These are phyloP conservation scores for Anthopleura xanthogrammica DNA, from an alignment of 92 coral and sea anemone species.

Conservation along the genomic window DNA sequence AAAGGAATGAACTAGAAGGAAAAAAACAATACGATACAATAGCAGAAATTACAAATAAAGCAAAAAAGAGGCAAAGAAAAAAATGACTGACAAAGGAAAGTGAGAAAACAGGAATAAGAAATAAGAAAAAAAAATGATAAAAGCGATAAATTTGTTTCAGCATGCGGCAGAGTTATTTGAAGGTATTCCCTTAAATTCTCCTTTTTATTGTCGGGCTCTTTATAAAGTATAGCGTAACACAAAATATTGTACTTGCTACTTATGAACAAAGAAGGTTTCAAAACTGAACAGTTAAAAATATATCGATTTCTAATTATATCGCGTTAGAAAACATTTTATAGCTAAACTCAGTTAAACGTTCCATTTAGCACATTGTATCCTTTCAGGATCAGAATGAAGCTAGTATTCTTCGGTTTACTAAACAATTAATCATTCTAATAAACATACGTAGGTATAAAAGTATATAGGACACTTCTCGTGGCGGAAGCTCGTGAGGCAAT, in stretches of 20 bases:
- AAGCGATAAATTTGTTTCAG: neutral
- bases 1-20: no score
- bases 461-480: neutral
- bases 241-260: no score
- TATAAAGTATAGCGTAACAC: no score
- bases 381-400: neutral
- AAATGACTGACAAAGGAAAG: no score
- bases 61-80: no score
- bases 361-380: neutral
- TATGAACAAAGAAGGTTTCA: no score
- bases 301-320: neutral
- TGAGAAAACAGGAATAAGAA: neutral
- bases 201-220: no score
- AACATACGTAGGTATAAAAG: conserved; percentile 1
- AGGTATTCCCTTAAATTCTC: no score
- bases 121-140: neutral
- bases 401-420: neutral
- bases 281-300: neutral
- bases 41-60: no score
- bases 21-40: no score
- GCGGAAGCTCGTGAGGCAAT: conserved; percentile 1
- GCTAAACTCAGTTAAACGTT: neutral
- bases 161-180: no score
- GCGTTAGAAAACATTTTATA: neutral
- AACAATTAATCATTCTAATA: neutral